These are phyloP conservation scores for Ceyx cyanopectus DNA, from an alignment of 2,113 vertebrate species.

Conservation along the genomic window DNA sequence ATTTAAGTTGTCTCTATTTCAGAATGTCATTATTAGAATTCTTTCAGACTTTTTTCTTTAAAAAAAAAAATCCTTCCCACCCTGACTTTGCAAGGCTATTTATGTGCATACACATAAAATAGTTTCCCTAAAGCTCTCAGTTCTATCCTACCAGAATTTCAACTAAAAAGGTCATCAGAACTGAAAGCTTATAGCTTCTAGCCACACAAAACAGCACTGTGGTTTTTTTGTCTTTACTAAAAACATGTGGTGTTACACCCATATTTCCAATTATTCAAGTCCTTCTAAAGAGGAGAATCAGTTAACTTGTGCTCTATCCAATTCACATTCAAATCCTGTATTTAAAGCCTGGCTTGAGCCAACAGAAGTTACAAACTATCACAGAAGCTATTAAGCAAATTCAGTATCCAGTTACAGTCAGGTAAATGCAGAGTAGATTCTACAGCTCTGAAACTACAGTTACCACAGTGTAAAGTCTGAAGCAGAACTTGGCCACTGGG, in stretches of 20 bases:
- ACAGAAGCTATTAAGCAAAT: neutral
- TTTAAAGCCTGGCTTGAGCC: neutral
- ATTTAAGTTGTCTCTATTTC: slow-evolving; percentile 3
- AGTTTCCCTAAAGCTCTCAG: slow-evolving; percentile 52
- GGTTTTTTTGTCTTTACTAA: slow-evolving; percentile 54
- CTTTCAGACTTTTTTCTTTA: neutral
- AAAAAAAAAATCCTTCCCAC: neutral
- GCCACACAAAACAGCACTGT: slow-evolving; percentile 46
- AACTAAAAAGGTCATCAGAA: slow-evolving; percentile 62
- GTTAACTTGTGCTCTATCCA: neutral
- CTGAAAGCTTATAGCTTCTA: slow-evolving; percentile 51
- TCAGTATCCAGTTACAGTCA: neutral
- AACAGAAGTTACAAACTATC: neutral
- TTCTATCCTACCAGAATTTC: slow-evolving; percentile 60
- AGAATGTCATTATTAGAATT: neutral
- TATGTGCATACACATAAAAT: neutral
- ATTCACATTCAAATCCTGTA: slow-evolving; percentile 19
- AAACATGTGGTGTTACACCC: slow-evolving; percentile 45
- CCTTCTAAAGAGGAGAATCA: neutral
- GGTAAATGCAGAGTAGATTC: neutral
- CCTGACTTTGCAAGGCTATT: neutral
- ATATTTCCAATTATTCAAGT: slow-evolving; percentile 39
- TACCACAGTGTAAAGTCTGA: neutral
- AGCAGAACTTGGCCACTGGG: slow-evolving; percentile 6
- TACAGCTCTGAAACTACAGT: slow-evolving; percentile 1